Evolutionary conservation across 2,113 vertebrate species (phyloP).

Genomic region (Casuarius casuarius): DNA sequence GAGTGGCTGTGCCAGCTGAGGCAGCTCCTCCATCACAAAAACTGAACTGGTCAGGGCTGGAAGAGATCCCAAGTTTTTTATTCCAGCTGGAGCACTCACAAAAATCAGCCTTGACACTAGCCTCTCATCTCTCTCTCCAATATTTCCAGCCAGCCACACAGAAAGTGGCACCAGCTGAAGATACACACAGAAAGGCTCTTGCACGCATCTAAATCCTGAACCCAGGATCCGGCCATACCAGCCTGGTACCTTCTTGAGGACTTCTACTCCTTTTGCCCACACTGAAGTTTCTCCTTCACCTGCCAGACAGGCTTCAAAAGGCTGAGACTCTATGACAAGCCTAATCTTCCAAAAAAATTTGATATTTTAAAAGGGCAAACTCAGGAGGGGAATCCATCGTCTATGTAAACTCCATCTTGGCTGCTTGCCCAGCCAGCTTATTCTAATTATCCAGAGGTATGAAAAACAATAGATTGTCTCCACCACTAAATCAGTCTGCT

Average conservation of each 20-base stretch:
- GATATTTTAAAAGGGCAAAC: neutral
- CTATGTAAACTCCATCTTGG: neutral
- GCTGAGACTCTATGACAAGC: neutral
- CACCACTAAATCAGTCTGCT: neutral
- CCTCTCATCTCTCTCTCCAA: neutral
- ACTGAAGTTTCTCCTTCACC: neutral
- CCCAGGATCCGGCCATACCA: neutral
- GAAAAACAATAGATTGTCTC: neutral
- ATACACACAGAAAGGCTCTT: neutral
- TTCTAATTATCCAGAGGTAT: neutral
- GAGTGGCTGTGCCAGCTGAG: neutral
- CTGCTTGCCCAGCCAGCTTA: neutral
- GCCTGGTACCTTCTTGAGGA: neutral
- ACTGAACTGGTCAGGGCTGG: neutral
- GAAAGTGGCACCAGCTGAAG: neutral
- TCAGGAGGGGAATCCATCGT: neutral
- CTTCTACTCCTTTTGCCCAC: neutral
- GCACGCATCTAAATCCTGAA: neutral
- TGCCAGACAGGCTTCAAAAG: neutral
- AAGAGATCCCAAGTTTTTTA: neutral
- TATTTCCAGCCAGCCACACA: neutral
- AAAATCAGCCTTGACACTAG: neutral
- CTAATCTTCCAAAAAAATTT: neutral
- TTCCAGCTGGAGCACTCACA: neutral
- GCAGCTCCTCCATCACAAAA: neutral